Conservation (phyloP, 2,888 invertebrate species). For the Andrena minutula region DNA sequence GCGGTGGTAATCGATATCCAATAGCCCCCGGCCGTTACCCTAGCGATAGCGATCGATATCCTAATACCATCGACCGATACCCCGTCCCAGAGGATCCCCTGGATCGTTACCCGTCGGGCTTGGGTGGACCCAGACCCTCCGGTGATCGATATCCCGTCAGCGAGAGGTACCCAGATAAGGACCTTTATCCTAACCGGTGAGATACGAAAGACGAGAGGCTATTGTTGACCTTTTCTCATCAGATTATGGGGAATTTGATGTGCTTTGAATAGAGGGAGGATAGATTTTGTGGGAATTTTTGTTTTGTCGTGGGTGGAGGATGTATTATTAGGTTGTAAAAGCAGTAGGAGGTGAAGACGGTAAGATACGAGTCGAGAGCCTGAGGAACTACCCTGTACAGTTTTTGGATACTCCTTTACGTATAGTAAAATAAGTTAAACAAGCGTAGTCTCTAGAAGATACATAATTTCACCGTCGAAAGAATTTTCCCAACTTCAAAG, state of each 20-base stretch:
- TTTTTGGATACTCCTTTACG: too few relatives aligned
- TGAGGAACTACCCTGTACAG: too few relatives aligned
- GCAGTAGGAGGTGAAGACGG: too few relatives aligned
- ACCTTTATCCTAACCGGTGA: conserved; percentile 79
- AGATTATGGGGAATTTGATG: neutral
- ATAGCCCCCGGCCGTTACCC: conserved; percentile 84
- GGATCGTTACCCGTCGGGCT: conserved; percentile 79
- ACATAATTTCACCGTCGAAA: too few relatives aligned
- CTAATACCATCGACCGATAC: conserved; percentile 85
- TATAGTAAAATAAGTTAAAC: too few relatives aligned
- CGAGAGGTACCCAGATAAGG: conserved; percentile 82
- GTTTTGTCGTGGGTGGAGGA: too few relatives aligned
- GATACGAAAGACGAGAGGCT: neutral
- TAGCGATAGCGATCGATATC: conserved; percentile 80
- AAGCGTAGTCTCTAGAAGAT: neutral
- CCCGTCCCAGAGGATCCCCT: conserved; percentile 78
- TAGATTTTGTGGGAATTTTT: too few relatives aligned
- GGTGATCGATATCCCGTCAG: conserved; percentile 86
- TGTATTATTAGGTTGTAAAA: too few relatives aligned
- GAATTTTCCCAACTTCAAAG: too few relatives aligned
- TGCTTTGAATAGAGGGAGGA: neutral
- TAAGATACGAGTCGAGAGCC: too few relatives aligned
- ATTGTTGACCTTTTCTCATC: neutral
- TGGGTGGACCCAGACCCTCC: conserved; percentile 82
- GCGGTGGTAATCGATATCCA: conserved; percentile 84